phyloP scores from a whole-genome alignment of 2,113 vertebrate genomes.

The Macroglossus sobrinus region DNA sequence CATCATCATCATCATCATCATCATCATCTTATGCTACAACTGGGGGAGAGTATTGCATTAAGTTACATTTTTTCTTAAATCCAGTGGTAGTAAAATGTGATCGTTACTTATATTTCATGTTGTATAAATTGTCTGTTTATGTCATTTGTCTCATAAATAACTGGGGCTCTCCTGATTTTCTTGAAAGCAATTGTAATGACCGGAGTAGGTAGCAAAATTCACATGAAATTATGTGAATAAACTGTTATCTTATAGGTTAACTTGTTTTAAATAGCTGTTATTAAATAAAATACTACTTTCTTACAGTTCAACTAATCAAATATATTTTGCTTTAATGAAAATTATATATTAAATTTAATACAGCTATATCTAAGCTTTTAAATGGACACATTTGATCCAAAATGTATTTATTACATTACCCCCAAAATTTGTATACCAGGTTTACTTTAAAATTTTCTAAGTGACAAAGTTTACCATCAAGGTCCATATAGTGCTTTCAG shows the following conservation, averaged over 20 bases:
- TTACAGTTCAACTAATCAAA: neutral
- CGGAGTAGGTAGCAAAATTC: neutral
- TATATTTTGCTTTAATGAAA: neutral
- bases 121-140: neutral
- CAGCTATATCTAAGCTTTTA: neutral
- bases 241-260: neutral
- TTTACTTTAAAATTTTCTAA: conserved; percentile 31
- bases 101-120: neutral
- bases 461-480: neutral
- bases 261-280: neutral
- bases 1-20: neutral
- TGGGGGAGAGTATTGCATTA: neutral
- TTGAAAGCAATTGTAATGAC: neutral
- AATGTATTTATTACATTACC: neutral
- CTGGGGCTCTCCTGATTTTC: neutral
- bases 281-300: neutral
- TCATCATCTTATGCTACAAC: neutral
- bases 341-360: neutral
- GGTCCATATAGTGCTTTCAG: neutral
- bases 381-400: neutral
- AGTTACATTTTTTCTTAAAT: neutral
- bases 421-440: neutral
- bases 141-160: neutral
- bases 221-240: neutral
- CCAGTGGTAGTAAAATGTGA: neutral